Evolutionary conservation across 2,888 invertebrate genomes (phyloP).

Genomic region (Tethea ocularis): DNA sequence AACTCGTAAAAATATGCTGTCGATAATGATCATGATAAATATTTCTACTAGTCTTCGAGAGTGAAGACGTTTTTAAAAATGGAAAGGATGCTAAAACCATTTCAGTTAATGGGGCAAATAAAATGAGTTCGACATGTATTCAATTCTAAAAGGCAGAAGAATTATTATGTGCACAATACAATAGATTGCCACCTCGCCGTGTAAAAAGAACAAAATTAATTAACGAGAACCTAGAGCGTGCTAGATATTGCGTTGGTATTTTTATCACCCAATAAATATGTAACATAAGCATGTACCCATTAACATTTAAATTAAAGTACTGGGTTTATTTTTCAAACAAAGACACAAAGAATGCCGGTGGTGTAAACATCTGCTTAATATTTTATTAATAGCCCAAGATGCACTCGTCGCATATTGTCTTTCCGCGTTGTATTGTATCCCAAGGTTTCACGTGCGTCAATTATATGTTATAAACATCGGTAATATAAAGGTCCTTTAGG

Average conservation of each 20-base stretch:
- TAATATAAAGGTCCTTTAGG: background rate
- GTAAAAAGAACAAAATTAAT: background rate
- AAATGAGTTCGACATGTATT: too few relatives aligned
- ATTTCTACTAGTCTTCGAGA: too few relatives aligned
- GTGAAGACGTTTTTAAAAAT: too few relatives aligned
- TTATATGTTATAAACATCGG: background rate
- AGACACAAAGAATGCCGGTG: background rate
- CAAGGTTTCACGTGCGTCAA: background rate
- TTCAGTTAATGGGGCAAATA: too few relatives aligned
- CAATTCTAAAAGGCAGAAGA: background rate
- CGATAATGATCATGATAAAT: too few relatives aligned
- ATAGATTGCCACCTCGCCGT: background rate
- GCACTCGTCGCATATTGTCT: background rate
- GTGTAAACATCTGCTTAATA: conserved; percentile 3
- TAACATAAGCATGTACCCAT: background rate
- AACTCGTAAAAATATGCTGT: too few relatives aligned
- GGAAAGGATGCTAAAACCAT: too few relatives aligned
- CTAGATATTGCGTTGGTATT: background rate
- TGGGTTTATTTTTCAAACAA: background rate
- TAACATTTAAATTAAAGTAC: background rate
- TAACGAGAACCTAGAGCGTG: background rate
- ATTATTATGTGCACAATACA: background rate
- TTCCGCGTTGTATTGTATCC: background rate
- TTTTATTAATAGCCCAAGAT: background rate
- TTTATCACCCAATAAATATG: background rate